Percentiles rank a stretch among this genome's conserved stretches.
These are phyloP conservation scores for Cirrhinus molitorella DNA, from an alignment of 2,797 vertebrate species.

Conservation along the genomic window DNA sequence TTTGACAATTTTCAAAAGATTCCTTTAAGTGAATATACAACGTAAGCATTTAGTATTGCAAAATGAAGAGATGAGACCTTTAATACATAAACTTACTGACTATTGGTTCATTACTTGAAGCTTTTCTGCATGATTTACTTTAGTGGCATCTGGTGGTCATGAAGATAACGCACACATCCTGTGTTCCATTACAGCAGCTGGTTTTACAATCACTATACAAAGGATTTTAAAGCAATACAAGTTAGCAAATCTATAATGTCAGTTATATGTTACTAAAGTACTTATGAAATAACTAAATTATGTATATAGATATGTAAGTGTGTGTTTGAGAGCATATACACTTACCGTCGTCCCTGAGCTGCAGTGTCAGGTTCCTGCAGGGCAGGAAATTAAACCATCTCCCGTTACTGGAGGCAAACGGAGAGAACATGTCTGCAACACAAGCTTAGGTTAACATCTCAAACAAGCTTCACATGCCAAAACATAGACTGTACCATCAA, in stretches of 20 bases:
- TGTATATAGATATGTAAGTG: too few relatives aligned
- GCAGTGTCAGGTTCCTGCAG: constrained; percentile 85
- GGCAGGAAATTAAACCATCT: constrained; percentile 86
- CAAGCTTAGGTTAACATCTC: constrained; percentile 4
- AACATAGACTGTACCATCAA: neutral
- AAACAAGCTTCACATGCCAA: neutral
- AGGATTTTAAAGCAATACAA: neutral
- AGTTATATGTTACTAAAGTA: too few relatives aligned
- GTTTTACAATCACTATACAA: neutral
- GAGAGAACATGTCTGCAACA: constrained; percentile 88
- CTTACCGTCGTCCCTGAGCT: constrained; percentile 89
- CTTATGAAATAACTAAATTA: too few relatives aligned
- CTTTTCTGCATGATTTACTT: neutral
- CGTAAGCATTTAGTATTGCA: neutral
- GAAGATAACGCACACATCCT: neutral
- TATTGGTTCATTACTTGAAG: neutral
- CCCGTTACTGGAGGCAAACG: constrained; percentile 89
- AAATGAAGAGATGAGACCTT: neutral
- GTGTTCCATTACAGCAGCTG: too few relatives aligned
- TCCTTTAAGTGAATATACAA: neutral
- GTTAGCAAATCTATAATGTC: neutral
- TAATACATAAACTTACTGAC: neutral
- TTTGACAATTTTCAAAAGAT: neutral
- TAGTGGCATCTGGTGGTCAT: neutral
- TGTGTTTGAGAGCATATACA: constrained; percentile 44